Evolutionary conservation across 2,113 vertebrate genomes (phyloP).

Genomic region (Petrocephalus zakoni): DNA sequence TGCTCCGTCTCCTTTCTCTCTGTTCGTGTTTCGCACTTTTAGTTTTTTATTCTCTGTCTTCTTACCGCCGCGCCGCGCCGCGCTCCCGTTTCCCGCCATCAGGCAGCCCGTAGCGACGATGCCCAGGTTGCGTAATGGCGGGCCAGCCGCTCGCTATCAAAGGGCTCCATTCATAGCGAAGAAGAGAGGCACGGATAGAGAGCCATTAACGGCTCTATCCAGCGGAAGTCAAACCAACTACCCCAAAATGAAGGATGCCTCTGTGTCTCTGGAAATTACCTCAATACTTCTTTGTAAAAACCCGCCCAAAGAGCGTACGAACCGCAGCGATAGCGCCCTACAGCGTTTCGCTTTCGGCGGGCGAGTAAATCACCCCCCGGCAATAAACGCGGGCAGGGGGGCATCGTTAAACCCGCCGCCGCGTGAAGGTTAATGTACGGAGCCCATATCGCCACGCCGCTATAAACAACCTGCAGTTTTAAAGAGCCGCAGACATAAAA

Average conservation of each 20-base stretch:
- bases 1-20: not conserved
- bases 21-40: not conserved
- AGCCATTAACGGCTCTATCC: not conserved
- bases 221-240: not conserved
- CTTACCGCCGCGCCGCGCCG: not conserved
- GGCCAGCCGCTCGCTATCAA: not conserved
- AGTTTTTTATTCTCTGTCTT: not conserved
- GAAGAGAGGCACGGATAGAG: not conserved
- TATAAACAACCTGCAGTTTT: not conserved
- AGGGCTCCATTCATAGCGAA: not conserved
- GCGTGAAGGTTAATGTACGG: not conserved
- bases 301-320: not conserved
- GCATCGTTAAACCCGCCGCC: not conserved
- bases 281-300: not conserved
- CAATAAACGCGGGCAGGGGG: not conserved
- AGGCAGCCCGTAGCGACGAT: not conserved
- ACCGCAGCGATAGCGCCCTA: not conserved
- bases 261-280: conserved; percentile 12
- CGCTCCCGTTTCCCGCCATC: not conserved
- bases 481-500: not conserved
- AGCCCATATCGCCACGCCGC: not conserved
- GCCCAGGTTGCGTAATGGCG: not conserved
- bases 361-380: not conserved
- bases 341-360: not conserved
- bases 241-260: conserved; percentile 7